Conservation (phyloP, 1,140 invertebrate genomes). For the Linepithema humile region DNA sequence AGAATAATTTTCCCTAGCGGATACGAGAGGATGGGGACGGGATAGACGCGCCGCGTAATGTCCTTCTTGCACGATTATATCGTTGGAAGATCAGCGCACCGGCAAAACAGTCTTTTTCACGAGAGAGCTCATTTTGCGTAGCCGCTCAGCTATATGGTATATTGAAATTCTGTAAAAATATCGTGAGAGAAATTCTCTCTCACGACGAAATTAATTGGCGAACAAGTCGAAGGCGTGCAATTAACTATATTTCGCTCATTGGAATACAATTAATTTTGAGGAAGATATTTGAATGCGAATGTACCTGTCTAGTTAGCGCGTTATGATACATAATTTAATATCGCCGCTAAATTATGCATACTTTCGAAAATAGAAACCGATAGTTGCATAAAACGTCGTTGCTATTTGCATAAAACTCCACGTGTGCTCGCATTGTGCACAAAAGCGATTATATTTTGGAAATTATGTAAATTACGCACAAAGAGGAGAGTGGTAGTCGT, state of each 20-base stretch:
- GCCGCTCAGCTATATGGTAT: background rate
- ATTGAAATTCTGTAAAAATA: slow-evolving; percentile 5
- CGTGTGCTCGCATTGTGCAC: background rate
- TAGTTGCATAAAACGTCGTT: background rate
- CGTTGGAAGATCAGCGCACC: background rate
- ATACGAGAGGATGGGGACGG: background rate
- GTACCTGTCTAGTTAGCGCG: background rate
- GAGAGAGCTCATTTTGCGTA: slow-evolving; percentile 14
- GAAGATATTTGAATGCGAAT: background rate
- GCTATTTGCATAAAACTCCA: slow-evolving; percentile 16
- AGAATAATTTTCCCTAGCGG: slow-evolving; percentile 34
- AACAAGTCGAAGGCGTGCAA: background rate
- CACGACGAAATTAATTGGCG: too few species aligned
- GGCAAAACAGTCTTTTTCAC: slow-evolving; percentile 23
- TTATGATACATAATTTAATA: background rate
- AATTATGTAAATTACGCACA: slow-evolving; percentile 29
- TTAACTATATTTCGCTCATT: background rate
- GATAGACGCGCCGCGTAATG: slow-evolving; percentile 27
- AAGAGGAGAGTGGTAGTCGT: background rate
- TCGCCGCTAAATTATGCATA: background rate
- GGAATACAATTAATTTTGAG: background rate
- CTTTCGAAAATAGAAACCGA: background rate
- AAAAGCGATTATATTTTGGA: background rate
- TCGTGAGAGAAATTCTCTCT: background rate
- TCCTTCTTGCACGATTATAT: slow-evolving; percentile 13